A percentile compares a stretch with the other conserved stretches of the same genome.
Evolutionary conservation across 1,140 invertebrate genomes (phyloP).

Genomic region (Conus betulinus): DNA sequence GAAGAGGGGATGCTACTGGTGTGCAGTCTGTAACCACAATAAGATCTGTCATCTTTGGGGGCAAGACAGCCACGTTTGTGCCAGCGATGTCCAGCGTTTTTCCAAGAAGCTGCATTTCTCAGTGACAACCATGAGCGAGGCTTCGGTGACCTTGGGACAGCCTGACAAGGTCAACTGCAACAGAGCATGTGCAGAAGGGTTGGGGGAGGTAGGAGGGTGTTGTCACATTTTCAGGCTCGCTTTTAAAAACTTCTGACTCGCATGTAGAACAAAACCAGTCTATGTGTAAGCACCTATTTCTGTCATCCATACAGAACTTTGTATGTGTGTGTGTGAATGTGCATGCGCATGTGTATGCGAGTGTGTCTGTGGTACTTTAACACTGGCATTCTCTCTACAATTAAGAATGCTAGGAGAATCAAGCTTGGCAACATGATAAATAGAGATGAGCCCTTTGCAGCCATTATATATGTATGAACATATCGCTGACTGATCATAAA

Average conservation of each 20-base stretch:
- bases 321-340: slow-evolving; percentile 17
- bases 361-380: no score
- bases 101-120: slow-evolving; percentile 5
- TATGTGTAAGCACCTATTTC: no score
- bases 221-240: background rate
- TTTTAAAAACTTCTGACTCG: background rate
- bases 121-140: background rate
- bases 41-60: background rate
- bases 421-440: no score
- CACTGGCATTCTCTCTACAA: no score
- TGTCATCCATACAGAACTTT: background rate
- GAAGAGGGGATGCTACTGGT: background rate
- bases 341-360: background rate
- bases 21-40: background rate
- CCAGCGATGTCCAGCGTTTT: slow-evolving; percentile 12
- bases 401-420: no score
- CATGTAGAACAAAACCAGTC: no score
- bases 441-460: no score
- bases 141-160: slow-evolving; percentile 15
- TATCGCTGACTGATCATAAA: no score
- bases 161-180: slow-evolving; percentile 20
- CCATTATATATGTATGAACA: no score
- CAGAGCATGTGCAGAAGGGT: background rate
- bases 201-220: background rate
- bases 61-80: slow-evolving; percentile 15